Conservation (phyloP, 2,888 invertebrate species). For the Lepidochitona cinerea region DNA sequence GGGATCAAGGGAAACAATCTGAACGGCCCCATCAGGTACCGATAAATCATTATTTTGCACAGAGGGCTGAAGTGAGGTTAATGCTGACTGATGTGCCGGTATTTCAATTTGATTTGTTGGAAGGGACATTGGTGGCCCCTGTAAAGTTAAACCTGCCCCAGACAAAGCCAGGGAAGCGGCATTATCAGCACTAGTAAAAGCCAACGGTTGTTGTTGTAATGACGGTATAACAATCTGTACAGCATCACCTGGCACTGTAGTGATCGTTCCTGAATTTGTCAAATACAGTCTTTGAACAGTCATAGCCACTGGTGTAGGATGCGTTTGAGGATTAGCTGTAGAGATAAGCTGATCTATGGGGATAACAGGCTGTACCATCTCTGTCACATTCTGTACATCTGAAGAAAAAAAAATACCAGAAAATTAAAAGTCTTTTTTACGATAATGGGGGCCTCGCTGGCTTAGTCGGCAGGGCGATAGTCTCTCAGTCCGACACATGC, state of each 20-base stretch:
- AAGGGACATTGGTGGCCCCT: background rate
- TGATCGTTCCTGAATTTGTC: background rate
- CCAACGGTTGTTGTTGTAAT: background rate
- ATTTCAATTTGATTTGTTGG: background rate
- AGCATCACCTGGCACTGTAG: background rate
- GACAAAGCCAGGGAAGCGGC: background rate
- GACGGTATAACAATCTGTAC: background rate
- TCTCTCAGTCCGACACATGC: too few relatives aligned
- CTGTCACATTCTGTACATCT: too few relatives aligned
- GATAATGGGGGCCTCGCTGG: too few relatives aligned
- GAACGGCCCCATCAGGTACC: background rate
- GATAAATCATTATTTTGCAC: background rate
- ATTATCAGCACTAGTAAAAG: background rate
- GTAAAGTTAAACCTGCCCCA: background rate
- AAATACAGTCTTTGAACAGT: background rate
- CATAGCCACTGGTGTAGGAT: background rate
- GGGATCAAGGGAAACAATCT: background rate
- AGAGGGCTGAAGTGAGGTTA: background rate
- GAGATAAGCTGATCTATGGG: background rate
- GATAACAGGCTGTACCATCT: constrained; percentile 28
- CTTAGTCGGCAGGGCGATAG: too few relatives aligned
- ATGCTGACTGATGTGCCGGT: background rate
- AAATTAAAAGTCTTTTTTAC: too few relatives aligned
- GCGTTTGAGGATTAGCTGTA: background rate
- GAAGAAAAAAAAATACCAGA: too few relatives aligned